Evolutionary conservation across 2,888 invertebrate species (phyloP), one percentile per base, ranked within the genome.

Genomic region (Apamea monoglypha): DNA sequence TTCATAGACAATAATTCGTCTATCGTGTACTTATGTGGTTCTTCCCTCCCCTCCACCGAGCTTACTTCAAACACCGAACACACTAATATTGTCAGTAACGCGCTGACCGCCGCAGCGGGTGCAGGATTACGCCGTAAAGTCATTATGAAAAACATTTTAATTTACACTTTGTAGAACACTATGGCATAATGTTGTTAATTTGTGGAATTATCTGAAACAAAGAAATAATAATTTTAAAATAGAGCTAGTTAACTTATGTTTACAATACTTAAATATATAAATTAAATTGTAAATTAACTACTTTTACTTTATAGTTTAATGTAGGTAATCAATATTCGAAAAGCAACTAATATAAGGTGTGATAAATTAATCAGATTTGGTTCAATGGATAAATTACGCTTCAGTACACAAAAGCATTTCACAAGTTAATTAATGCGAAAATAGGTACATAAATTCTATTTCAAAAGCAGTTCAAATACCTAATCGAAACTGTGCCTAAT

Each of bases 1-100:
- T 97, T 96, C 77, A 95, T 97, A 76, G 95, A 97, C 91, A 98
- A 93, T 87, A 98, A 95, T 91, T 98, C 98, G 47, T 98, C 98
- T 92, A 98, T 97, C 76, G 98, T 98, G 92, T 97, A 98, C 91
- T 95, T 97, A 82, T 96, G 96, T 0, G 95, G 92, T 83, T 96
- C 96, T 36, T 94, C 94, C 76, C 92, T 93, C 87, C 92, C 94
- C 88, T 94, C 93, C 74, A 87, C 93, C 89, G 92, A 94, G 89
- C 83, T 88, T 89, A 94, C 90, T 79, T 94, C 86, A 36, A 90
- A 67, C 70, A 87, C 82, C 18, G 86, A 93, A 88, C 94, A 94
- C 90, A 92, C 85, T 66, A 95, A 88, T 85, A 95, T 77, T 18
- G 92, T 92, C 94, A 96, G 88, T 94, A 93, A 32, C 70, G 91